Base-by-base conservation (phyloP, 1,140 invertebrate genomes). In the Diprion similis region DNA sequence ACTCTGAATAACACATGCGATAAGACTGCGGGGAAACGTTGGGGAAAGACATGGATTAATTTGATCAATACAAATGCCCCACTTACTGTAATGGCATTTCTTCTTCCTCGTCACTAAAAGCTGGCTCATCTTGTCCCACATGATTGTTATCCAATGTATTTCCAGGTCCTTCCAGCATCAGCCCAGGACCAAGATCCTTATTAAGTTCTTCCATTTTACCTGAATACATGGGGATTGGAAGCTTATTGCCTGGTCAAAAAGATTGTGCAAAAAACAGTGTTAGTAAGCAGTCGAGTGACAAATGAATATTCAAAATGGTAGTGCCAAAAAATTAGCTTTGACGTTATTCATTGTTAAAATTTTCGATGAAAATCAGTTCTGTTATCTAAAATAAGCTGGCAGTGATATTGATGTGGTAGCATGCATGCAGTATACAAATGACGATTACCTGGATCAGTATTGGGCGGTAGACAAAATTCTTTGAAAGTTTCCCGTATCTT, bases 401-500 rank as follows among this genome's bases (percentile, higher is more conserved):
- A 37, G 24, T 37, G 24, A 6, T 6, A 0, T 37, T 37, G 24
- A 37, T 37, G 6, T 37, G 24, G 24, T 71, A 83, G 10, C 18
- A 47, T 8, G 24, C 70, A 37, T 51, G 8, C 69, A 59, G n/a
- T 59, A 15, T 6, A 59, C 51, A 11, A 59, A 1, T 37, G 51
- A 59, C 10, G 68, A 68, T 83, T 82, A 88, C 87, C 86, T 75
- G 85, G 82, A 79, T 89, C 85, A 74, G 86, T 81, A 64, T 89
- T 85, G 59, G 89, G 85, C 46, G 90, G 87, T 68, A 91, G 90
- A 81, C 96, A 97, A 87, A 98, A 98, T 87, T 98, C 97, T 79
- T 94, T 92, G 84, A 98, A 98, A 71, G 94, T 96, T 81, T 97
- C 96, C 75, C 94, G 90, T 68, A 99, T 94, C 82, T 97, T 93